Percentiles rank a stretch among this genome's conserved stretches.
phyloP scores from a whole-genome alignment of 2,797 vertebrate genomes.

The Microchirus variegatus region DNA sequence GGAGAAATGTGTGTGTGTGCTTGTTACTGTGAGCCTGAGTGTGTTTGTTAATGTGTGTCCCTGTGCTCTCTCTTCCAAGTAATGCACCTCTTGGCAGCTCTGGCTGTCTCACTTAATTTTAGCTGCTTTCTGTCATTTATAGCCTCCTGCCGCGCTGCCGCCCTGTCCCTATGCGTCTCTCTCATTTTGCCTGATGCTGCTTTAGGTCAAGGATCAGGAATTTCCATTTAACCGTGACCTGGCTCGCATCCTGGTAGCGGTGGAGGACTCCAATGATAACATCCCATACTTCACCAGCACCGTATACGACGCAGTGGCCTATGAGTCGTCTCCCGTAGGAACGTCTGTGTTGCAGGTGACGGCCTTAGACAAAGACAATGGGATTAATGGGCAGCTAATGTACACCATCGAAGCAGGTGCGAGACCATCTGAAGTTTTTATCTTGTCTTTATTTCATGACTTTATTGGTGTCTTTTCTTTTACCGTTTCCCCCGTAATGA shows the following conservation, averaged over 20 bases:
- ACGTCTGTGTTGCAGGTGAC: slow-evolving; percentile 89
- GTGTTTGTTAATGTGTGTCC: slow-evolving; percentile 13
- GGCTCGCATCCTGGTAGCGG: slow-evolving; percentile 87
- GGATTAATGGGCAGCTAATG: slow-evolving; percentile 88
- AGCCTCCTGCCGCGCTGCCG: slow-evolving; percentile 8
- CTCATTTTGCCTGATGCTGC: slow-evolving; percentile 28
- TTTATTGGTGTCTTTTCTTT: background rate
- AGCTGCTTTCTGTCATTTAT: slow-evolving; percentile 12
- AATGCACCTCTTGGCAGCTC: slow-evolving; percentile 2
- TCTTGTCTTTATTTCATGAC: background rate
- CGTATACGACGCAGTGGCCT: slow-evolving; percentile 87
- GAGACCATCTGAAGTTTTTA: slow-evolving; percentile 5
- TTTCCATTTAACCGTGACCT: slow-evolving; percentile 95
- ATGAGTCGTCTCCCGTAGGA: slow-evolving; percentile 87
- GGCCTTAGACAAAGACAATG: slow-evolving; percentile 94
- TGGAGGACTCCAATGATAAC: slow-evolving; percentile 95
- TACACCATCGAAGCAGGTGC: slow-evolving; percentile 95
- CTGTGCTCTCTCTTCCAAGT: slow-evolving; percentile 17
- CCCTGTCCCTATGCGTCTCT: slow-evolving; percentile 42
- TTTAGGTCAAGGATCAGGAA: slow-evolving; percentile 96
- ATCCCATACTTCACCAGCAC: slow-evolving; percentile 92
- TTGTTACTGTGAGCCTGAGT: background rate
- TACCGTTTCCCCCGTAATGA: slow-evolving; percentile 3
- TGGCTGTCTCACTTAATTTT: background rate
- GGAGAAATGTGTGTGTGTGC: slow-evolving; percentile 14